A percentile compares a stretch with the other conserved stretches of the same genome.
These are phyloP conservation scores for Pyrgilauda ruficollis DNA, from an alignment of 2,113 vertebrate species.

Conservation along the genomic window DNA sequence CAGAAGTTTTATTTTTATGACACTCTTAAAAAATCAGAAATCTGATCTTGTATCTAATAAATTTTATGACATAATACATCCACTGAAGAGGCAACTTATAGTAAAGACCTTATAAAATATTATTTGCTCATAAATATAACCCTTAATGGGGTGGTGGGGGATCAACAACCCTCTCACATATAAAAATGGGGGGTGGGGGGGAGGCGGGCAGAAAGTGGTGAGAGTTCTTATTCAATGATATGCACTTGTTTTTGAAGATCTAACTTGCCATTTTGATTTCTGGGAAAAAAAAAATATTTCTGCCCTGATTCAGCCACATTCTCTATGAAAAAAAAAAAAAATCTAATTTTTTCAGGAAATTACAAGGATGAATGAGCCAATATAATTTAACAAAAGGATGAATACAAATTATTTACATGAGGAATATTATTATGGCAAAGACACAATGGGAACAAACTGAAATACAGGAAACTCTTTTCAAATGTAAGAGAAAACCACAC, in stretches of 20 bases:
- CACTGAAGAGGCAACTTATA: neutral
- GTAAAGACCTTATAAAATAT: neutral
- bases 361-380: neutral
- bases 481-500: neutral
- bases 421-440: neutral
- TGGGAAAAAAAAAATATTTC: neutral
- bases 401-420: neutral
- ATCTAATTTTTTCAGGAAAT: neutral
- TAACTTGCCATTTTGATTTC: neutral
- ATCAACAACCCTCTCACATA: neutral
- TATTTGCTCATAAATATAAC: neutral
- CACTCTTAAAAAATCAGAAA: conserved; percentile 18
- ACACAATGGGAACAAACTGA: neutral
- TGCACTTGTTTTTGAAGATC: neutral
- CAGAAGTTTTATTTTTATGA: neutral
- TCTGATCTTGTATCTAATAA: neutral
- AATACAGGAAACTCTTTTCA: neutral
- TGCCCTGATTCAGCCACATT: neutral
- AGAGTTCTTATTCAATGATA: neutral
- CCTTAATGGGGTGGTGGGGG: neutral
- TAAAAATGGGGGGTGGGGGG: accelerated
- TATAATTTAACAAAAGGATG: neutral
- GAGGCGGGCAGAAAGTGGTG: neutral
- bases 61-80: neutral
- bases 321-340: neutral